Evolutionary conservation across 1,140 invertebrate species (phyloP), one percentile per base, ranked within the genome.

Genomic region (Teleopsis dalmanni): DNA sequence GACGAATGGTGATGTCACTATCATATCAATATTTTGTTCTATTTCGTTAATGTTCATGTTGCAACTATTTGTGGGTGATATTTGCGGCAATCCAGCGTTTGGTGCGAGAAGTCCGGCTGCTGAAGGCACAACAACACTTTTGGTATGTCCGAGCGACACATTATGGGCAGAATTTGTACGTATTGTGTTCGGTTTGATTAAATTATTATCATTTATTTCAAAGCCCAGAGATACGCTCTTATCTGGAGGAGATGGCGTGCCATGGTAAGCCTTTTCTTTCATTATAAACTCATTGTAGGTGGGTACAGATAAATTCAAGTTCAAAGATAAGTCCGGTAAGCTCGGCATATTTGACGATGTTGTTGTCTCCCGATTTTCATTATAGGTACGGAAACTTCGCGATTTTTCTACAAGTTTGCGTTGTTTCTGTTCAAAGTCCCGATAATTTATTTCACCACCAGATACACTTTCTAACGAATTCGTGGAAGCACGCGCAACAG

Each of bases 301-400:
- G n/a, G 64, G 64, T 14, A 64, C 53, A n/a, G n/a, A n/a, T n/a
- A n/a, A n/a, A 1, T 64, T 58, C 43, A 67, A 59, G 23, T 60
- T 67, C 3, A 65, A 52, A 9, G 65, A 65, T 9, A 70, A 47
- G 41, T 70, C 67, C 16, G 67, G 67, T 48, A 70, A 26, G 46
- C 67, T 70, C 33, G 67, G 66, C 66, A 70, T 70, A 26, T 62
- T 62, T 1, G 40, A 33, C 2, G 53, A 48, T 14, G 10, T 42
- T 11, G 29, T 19, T 4, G 34, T 41, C 2, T 54, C 50, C 1
- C 49, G 41, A 22, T 71, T 62, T 5, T 78, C 75, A 23, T 74
- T 74, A 26, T 77, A 76, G 45, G 75, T 74, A 51, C 80, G 76
- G 57, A 83, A 83, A 59, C 81, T 83, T 42, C 81, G 77, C 6